phyloP scores from a whole-genome alignment of 2,888 invertebrate species.

The Phragmatobia fuliginosa region DNA sequence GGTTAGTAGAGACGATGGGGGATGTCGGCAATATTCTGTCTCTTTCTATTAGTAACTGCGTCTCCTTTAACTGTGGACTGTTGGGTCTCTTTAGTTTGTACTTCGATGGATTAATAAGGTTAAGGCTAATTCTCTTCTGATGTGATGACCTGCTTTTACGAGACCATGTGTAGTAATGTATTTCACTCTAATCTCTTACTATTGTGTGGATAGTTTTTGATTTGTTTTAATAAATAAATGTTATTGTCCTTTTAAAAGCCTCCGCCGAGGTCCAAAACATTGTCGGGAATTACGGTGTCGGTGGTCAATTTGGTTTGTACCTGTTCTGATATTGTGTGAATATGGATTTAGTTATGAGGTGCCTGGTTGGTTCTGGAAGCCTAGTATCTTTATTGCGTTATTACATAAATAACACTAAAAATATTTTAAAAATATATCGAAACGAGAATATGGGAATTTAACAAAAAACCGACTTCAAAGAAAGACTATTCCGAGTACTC shows the following conservation, averaged over 20 bases:
- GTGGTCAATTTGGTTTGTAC: constrained; percentile 86
- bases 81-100: constrained; percentile 55
- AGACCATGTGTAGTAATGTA: constrained; percentile 27
- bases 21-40: constrained; percentile 56
- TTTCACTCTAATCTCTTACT: constrained; percentile 40
- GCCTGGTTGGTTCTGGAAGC: constrained; percentile 65
- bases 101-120: constrained; percentile 52
- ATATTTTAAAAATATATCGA: no score
- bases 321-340: constrained; percentile 62
- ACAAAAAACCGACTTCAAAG: no score
- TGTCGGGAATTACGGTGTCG: constrained; percentile 84
- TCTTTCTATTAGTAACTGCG: constrained; percentile 73
- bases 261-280: constrained; percentile 82
- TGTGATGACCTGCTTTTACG: constrained; percentile 32
- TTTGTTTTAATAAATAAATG: constrained; percentile 69
- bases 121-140: constrained; percentile 25
- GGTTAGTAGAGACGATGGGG: constrained; percentile 73
- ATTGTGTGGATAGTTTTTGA: constrained; percentile 52
- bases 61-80: constrained; percentile 67
- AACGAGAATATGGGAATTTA: no score
- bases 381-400: constrained; percentile 46
- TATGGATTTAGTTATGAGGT: constrained; percentile 64
- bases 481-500: no score
- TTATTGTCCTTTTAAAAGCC: constrained; percentile 81
- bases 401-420: background rate